Conservation (phyloP, 2,113 vertebrate genomes). For the Pseudorhombus dupliciocellatus region DNA sequence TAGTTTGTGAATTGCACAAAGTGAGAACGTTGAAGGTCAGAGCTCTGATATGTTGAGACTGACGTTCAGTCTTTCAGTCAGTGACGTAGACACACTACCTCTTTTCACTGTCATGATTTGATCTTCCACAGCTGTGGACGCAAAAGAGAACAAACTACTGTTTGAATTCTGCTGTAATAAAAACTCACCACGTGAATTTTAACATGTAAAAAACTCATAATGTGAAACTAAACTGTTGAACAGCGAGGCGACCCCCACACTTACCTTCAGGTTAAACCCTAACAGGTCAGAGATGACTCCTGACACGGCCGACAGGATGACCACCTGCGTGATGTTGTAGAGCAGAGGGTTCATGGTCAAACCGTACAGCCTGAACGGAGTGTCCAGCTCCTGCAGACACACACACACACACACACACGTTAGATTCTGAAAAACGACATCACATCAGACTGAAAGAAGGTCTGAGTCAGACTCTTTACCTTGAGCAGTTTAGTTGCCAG, state of each 20-base stretch:
- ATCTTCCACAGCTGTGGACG: constrained; percentile 96
- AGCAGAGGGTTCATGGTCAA: constrained; percentile 98
- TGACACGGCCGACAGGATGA: constrained; percentile 97
- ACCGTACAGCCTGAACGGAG: constrained; percentile 94
- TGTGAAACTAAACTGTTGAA: too few species aligned
- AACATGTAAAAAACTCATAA: too few species aligned
- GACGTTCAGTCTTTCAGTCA: constrained; percentile 61
- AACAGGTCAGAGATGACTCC: constrained; percentile 98
- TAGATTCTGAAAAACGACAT: not conserved
- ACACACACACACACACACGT: not conserved
- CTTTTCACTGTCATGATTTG: constrained; percentile 88
- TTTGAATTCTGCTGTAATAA: too few species aligned
- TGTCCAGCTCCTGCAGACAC: constrained; percentile 88
- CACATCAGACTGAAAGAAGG: too few species aligned
- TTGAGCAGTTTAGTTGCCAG: constrained; percentile 97
- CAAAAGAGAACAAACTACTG: constrained; percentile 4
- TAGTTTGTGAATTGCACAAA: constrained; percentile 92
- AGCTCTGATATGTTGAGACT: constrained; percentile 79
- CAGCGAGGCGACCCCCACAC: not conserved
- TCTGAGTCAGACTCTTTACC: constrained; percentile 71
- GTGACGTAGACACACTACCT: constrained; percentile 6
- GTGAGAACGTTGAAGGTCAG: constrained; percentile 80
- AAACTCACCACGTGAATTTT: too few species aligned
- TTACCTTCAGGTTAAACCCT: constrained; percentile 98
- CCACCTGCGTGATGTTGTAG: constrained; percentile 99